Evolutionary conservation across 2,113 vertebrate species (phyloP), one percentile per base, ranked within the genome.

Genomic region (Cromileptes altivelis): DNA sequence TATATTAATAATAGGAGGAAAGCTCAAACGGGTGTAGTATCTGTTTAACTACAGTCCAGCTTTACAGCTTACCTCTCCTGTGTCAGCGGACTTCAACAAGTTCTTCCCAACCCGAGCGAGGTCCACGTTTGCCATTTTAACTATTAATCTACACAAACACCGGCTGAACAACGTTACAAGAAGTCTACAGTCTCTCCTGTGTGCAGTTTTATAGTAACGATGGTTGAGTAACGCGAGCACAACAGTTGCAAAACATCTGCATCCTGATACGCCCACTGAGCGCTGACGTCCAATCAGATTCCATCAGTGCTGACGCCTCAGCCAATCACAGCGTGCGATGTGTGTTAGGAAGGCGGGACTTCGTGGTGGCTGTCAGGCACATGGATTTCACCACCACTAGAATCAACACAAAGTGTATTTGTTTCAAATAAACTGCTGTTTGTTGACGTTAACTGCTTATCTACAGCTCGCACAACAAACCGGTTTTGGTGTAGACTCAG

Each of bases 101-200:
- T 96, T 95, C 4, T 94, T 91, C n/a, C 96, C 94, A 49, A 96
- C 80, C 37, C 90, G 88, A 12, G 65, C 85, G 11, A 97, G 86
- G 69, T 96, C 93, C 10, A 97, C 52, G 0, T 80, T 67, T 4
- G 89, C 86, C 97, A 96, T 96, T 71, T 88, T 74, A 10, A 30
- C 14, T 0, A 10, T 1, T 67, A 1, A 25, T 2, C 14, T 30
- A 10, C 47, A 50, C 17, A 6, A 1, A 19, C 2, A 58, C 21
- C 19, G 13, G 0, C 7, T 64, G 2, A 19, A n/a, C 9, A 68
- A 27, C 9, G 12, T 18, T 2, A 56, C 4, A 42, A 2, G 0
- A 27, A n/a, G 9, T 0, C 6, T 27, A 1, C 1, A 56, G 2
- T 4, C 25, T 6, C 4, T 42, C n/a, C 17, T 0, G 4, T 7